Conservation (phyloP, 2,113 vertebrate genomes). For the Calcarius ornatus region DNA sequence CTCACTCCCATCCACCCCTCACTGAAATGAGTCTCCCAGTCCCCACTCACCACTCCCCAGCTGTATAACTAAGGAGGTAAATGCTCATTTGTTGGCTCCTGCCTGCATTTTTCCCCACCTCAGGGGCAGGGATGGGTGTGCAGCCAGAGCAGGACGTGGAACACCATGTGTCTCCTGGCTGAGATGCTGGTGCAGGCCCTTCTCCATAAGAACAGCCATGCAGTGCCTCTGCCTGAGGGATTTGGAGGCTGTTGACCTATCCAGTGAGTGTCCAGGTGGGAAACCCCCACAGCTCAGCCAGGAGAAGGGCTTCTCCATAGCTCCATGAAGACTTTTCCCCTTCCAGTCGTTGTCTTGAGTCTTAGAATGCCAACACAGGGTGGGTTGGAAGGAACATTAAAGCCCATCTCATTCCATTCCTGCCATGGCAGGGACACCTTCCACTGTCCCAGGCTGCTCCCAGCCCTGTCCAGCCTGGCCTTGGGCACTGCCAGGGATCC, state of each 20-base stretch:
- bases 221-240: background rate
- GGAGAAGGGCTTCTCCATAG: background rate
- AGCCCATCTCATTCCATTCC: fast-evolving
- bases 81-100: background rate
- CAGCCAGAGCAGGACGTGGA: background rate
- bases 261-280: background rate
- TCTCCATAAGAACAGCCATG: background rate
- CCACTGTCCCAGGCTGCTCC: fast-evolving
- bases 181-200: background rate
- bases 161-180: background rate
- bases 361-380: background rate
- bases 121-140: background rate
- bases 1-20: fast-evolving
- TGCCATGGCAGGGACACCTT: background rate
- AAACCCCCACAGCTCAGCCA: background rate
- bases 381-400: background rate
- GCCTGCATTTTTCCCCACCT: background rate
- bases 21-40: background rate
- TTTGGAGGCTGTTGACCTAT: background rate
- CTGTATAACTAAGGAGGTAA: background rate
- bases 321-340: background rate
- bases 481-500: background rate
- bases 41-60: background rate
- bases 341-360: background rate
- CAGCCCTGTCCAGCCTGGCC: fast-evolving